Evolutionary conservation across 1,140 invertebrate genomes (phyloP), one percentile per base, ranked within the genome.

Genomic region (Maniola jurtina): DNA sequence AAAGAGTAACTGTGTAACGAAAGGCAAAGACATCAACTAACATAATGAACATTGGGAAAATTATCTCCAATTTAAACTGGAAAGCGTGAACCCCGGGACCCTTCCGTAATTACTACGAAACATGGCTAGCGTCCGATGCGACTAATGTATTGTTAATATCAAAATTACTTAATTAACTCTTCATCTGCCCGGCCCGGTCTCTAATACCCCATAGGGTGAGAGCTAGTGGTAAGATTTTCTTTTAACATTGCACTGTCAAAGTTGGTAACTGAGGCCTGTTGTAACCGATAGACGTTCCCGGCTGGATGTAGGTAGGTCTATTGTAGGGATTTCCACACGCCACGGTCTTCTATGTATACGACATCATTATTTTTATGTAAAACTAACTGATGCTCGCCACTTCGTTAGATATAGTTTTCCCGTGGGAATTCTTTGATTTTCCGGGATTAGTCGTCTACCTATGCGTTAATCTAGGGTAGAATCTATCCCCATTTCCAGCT

Each of bases 71-170:
- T 72, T 71, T 69, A 69, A 72, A 69, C 56, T 73, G 47, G 65
- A 62, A 68, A 70, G 66, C 61, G 65, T 68, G 57, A 57, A 55
- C 52, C 38, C 62, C 15, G 47, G 64, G 64, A 71, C 72, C 76
- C 76, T 75, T 71, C 58, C 64, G 75, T 79, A 82, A 82, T 82
- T 82, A 77, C 76, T 16, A 61, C 66, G 64, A 68, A 70, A 71
- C 66, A 68, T 66, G 61, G 63, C 67, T 45, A 71, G 71, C 79
- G 77, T 76, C 81, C 76, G 81, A 81, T 83, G 83, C 73, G 76
- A 70, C 80, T 86, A 84, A 86, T 84, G 84, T 86, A 80, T 81
- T 83, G 84, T 86, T 86, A 81, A 86, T 86, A 86, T 83, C 81
- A 71, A 82, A 80, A 86, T 86, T 84, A 86, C 78, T 84, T 84